A percentile compares a stretch with the other conserved stretches of the same genome.
phyloP scores from a whole-genome alignment of 2,888 invertebrate genomes.

The Theodoxus fluviatilis region DNA sequence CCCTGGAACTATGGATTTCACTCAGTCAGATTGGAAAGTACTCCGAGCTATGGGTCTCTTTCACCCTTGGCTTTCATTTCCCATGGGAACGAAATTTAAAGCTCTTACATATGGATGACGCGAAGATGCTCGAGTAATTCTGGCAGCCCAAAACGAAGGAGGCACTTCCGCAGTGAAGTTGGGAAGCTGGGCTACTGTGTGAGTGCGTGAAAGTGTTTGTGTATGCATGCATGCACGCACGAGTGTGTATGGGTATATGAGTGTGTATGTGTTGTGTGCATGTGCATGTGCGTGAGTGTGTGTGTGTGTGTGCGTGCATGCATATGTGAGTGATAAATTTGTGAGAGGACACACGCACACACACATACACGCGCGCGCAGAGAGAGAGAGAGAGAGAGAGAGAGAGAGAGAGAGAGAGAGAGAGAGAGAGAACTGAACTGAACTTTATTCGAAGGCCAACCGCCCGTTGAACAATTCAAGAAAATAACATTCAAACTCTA shows the following conservation, averaged over 20 bases:
- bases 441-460: too few species aligned
- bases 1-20: too few species aligned
- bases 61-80: too few species aligned
- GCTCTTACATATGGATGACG: too few species aligned
- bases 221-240: background rate
- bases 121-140: too few species aligned
- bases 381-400: background rate
- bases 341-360: constrained; percentile 4
- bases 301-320: background rate
- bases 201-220: background rate
- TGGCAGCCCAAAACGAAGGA: too few species aligned
- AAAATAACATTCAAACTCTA: too few species aligned
- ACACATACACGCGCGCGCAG: background rate
- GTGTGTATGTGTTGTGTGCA: background rate
- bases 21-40: too few species aligned
- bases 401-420: constrained; percentile 1
- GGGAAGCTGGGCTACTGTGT: background rate
- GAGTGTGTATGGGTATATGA: background rate
- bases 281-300: background rate
- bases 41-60: too few species aligned
- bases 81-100: too few species aligned
- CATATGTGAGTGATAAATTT: background rate
- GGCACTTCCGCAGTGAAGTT: too few species aligned
- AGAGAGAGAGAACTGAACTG: constrained; percentile 9
- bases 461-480: too few species aligned